Evolutionary conservation across 2,888 invertebrate genomes (phyloP).

Genomic region (Bellardia bayeri): DNA sequence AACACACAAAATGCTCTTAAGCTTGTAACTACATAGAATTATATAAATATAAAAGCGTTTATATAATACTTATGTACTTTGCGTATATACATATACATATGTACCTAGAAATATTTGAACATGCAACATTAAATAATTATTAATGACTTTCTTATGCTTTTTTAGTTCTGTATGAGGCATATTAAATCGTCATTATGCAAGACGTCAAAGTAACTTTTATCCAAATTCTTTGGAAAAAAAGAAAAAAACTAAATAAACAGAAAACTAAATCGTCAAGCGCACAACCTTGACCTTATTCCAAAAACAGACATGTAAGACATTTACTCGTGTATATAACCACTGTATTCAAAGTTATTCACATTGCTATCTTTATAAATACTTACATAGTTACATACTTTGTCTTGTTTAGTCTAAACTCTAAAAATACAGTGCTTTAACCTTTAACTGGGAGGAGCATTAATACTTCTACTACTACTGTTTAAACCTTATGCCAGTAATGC

Average conservation of each 20-base stretch:
- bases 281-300: conserved; percentile 68
- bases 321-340: conserved; percentile 1
- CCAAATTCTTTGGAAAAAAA: conserved; percentile 15
- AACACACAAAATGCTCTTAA: neutral
- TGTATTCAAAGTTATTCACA: neutral
- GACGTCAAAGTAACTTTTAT: conserved; percentile 38
- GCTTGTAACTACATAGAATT: neutral
- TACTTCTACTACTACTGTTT: neutral
- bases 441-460: conserved; percentile 20
- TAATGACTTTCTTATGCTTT: conserved; percentile 10
- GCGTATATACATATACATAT: too few species aligned
- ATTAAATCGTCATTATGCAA: conserved; percentile 50
- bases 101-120: neutral
- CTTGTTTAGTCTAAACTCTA: conserved; percentile 9
- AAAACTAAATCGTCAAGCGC: conserved; percentile 28
- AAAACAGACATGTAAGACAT: conserved; percentile 42
- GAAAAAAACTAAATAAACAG: conserved; percentile 13
- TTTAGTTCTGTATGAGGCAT: conserved; percentile 2
- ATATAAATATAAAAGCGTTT: neutral
- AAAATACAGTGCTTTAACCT: conserved; percentile 49
- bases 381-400: too few species aligned
- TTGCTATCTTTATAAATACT: neutral
- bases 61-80: conserved; percentile 14
- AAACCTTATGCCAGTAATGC: too few species aligned
- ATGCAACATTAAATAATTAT: conserved; percentile 28